Base-by-base conservation (phyloP, 2,797 vertebrate genomes). In the Lycodopsis pacificus region DNA sequence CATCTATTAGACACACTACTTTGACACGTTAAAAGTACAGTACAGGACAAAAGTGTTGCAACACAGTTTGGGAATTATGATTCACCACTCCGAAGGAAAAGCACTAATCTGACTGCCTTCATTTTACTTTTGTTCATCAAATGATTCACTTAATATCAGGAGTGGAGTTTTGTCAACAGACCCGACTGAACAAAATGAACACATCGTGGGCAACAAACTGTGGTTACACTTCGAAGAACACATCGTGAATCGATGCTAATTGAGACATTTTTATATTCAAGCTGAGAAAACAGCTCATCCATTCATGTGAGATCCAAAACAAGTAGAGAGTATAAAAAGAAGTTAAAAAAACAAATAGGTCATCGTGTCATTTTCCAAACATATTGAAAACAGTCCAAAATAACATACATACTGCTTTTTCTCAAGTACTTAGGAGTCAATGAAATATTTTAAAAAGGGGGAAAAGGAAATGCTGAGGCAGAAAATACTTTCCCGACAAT, bases 241-340 rank as follows among this genome's bases (percentile, higher is more conserved):
- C 6, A 42, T 17, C 4, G 25, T 25, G 17, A 66, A 65, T 20
- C 5, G 13, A 61, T 17, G 27, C 17, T 17, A 61, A 64, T 57
- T 20, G 59, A 48, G 44, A 13, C 13, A n/a, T 32, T 70, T 73
- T 79, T 59, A 69, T 49, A 62, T 48, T 79, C 19, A 80, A 79
- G 53, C 30, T 36, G 40, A 38, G 25, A 65, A 79, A 69, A 76
- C n/a, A 58, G 20, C 2, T 14, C n/a, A 34, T 36, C 48, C 44
- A 51, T 64, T 61, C 25, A 66, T 70, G 40, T 65, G 51, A 48
- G 53, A 59, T 38, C 1, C 7, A 65, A 54, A 49, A 58, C 20
- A 48, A 76, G 15, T 42, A 11, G 8, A 51, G 65, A 44, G 4
- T 49, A 15, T 49, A 46, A 56, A 51, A 4, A 4, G 10, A 42